Evolutionary conservation across 2,888 invertebrate species (phyloP), one percentile per base, ranked within the genome.

Genomic region (Xylota sylvarum): DNA sequence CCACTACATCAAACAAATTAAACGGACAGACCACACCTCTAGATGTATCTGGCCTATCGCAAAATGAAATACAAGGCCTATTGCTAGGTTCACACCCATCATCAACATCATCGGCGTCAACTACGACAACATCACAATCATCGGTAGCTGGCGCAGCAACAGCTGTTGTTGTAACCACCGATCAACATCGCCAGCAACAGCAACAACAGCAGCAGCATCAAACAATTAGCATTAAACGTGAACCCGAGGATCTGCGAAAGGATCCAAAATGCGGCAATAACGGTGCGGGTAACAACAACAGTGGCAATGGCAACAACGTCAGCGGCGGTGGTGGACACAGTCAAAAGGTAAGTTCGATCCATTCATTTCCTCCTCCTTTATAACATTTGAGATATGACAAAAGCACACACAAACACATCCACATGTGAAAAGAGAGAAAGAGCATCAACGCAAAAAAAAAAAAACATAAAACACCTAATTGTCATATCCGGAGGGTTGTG

Each of bases 21-120:
- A 93, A 93, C 89, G 93, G 93, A 88, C 93, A 93, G 91, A 92
- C 93, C 93, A 93, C 93, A 91, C 92, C 93, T 91, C 91, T 93
- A 88, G 93, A 93, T 90, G 92, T 93, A 89, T 92, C 93, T 90
- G 91, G 92, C 91, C 92, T 93, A 92, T 93, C 93, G 91, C 93
- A 93, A 90, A 93, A 92, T 92, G 93, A 93, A 91, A 92, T 93
- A 90, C 93, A 93, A 92, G 93, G 93, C 91, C 90, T 93, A 90
- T 90, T 93, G 90, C 92, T 93, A 89, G 93, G 93, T 90, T 91
- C 93, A 90, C 93, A 93, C 92, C 92, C 92, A 91, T 92, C 92
- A 85, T 91, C 92, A 88, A 27, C 89, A 84, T 90, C 90, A 88
- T 90, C 90, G 85, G 90, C 91, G 88, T 90, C 91, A 87, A 19